Evolutionary conservation across 2,797 vertebrate species (phyloP), one percentile per base, ranked within the genome.

Genomic region (Haliaeetus albicilla): DNA sequence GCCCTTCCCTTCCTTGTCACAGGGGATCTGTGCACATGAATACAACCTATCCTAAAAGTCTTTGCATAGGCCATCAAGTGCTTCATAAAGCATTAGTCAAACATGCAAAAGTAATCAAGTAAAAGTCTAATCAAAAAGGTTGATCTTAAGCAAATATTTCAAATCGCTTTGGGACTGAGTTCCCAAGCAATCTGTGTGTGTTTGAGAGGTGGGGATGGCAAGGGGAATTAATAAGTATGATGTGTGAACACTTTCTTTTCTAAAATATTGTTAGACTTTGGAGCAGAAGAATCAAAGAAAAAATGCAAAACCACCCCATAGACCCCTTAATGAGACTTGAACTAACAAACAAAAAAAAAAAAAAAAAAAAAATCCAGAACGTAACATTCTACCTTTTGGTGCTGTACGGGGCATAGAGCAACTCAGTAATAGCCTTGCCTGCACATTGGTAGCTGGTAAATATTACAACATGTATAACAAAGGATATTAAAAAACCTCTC

Each of bases 81-180:
- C 41, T 89, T 75, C 44, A 74, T 73, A 83, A 97, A 80, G 18
- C 3, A 7, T 85, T 94, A 87, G 43, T 28, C 75, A 93, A 96
- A 95, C 56, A 90, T 61, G 31, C 11, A 28, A 80, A 94, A 95
- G 68, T 80, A 96, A 97, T 97, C 70, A 96, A 91, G 69, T 93
- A 90, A 90, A 97, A 94, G 61, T 76, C 90, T 95, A 94, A 96
- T 97, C 93, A 97, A 97, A 86, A 54, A 94, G 75, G 37, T 22
- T 91, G 70, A 84, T 84, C 94, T 95, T 90, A 78, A 93, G 30
- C 56, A 97, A 97, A 96, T 91, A 82, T 87, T 96, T 94, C 69
- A 94, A 90, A 94, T 37, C 43, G 22, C 49, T 68, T 94, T 67
- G 53, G 65, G 70, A 96, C 67, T 93, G 88, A 96, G 83, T 53